These are phyloP conservation scores for Anabas testudineus DNA, from an alignment of 2,797 vertebrate species.

Conservation along the genomic window DNA sequence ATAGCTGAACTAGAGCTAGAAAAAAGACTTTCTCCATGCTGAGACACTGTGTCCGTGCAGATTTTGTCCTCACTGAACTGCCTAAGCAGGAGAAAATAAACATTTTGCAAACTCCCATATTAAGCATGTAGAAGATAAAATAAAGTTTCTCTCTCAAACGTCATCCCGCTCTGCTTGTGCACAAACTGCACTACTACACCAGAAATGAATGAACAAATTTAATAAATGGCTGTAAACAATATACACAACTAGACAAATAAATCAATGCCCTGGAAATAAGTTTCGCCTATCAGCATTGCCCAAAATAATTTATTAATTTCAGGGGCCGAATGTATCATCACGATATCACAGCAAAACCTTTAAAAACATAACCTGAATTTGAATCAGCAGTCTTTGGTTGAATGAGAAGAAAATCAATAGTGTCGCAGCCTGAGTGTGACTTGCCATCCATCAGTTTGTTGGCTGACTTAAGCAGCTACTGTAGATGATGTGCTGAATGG, in stretches of 20 bases:
- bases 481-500: constrained; percentile 75
- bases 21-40: not conserved
- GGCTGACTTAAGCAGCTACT: constrained; percentile 56
- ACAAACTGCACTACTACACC: not conserved
- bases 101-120: no score
- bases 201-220: constrained; percentile 20
- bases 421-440: constrained; percentile 61
- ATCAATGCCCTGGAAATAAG: constrained; percentile 48
- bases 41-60: no score
- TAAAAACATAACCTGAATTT: constrained; percentile 68
- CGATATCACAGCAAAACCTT: constrained; percentile 40
- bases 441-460: constrained; percentile 68
- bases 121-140: no score
- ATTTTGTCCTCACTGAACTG: no score
- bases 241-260: constrained; percentile 37
- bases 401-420: constrained; percentile 72
- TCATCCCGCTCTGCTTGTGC: not conserved
- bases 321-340: constrained; percentile 46
- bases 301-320: constrained; percentile 51
- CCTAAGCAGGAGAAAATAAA: no score
- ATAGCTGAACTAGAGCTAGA: constrained; percentile 1
- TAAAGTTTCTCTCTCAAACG: no score
- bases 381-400: constrained; percentile 73
- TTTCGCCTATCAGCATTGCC: constrained; percentile 41
- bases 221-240: constrained; percentile 37